Conservation (phyloP, 2,113 vertebrate species). For the Ceyx cyanopectus region DNA sequence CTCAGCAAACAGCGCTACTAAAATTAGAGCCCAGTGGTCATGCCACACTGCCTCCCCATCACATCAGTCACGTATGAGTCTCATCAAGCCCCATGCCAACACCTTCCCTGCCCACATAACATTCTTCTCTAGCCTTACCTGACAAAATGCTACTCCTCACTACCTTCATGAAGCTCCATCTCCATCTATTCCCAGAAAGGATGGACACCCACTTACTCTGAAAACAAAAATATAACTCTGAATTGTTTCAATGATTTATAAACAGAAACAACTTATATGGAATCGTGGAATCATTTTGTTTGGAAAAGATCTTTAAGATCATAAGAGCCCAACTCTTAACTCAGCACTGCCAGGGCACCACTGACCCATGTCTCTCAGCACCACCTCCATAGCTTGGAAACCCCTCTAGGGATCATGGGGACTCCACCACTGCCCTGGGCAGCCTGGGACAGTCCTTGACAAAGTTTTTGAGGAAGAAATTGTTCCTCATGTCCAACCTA, state of each 20-base stretch:
- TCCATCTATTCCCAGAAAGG: background rate
- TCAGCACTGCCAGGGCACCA: background rate
- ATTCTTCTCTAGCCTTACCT: background rate
- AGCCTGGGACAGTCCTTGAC: background rate
- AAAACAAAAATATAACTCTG: background rate
- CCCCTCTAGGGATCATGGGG: no score
- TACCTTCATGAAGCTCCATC: background rate
- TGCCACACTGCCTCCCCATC: background rate
- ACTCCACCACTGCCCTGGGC: background rate
- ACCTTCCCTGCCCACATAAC: background rate
- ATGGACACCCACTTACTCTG: background rate
- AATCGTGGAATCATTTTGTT: background rate
- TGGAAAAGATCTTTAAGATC: background rate
- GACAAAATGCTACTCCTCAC: background rate
- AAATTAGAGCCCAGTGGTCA: conserved; percentile 21
- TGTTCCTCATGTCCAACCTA: background rate
- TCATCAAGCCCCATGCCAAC: background rate
- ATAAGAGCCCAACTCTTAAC: background rate
- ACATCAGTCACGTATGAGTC: background rate
- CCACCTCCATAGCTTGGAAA: background rate
- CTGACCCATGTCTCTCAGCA: background rate
- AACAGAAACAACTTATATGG: background rate
- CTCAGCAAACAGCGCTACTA: background rate
- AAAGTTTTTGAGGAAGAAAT: background rate
- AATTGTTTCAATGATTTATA: background rate